A percentile compares a stretch with the other conserved stretches of the same genome.
Conservation (phyloP, 1,140 invertebrate genomes). For the Solenopsis fugax region DNA sequence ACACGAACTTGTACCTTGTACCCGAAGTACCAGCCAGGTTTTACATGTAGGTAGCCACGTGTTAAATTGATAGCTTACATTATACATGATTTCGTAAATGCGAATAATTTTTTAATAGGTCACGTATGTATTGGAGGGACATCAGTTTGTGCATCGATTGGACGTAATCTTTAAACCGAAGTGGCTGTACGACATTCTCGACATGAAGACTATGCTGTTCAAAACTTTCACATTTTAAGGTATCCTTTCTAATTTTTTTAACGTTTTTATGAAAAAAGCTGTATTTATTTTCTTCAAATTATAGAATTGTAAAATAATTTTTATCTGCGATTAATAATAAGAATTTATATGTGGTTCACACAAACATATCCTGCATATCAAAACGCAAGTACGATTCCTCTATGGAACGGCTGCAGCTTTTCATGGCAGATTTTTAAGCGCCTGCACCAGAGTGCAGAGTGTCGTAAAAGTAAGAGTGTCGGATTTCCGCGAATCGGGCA, state of each 20-base stretch:
- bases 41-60: not conserved
- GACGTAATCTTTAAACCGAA: conserved; percentile 73
- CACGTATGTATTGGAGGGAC: conserved; percentile 76
- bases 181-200: conserved; percentile 77
- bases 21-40: not conserved
- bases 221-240: conserved; percentile 68
- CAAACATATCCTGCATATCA: not conserved
- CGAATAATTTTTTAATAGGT: conserved; percentile 63
- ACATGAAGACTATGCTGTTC: conserved; percentile 76
- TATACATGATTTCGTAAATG: not conserved
- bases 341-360: not conserved
- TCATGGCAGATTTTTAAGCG: conserved; percentile 55
- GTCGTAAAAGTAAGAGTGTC: conserved; percentile 78
- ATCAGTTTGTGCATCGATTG: conserved; percentile 70
- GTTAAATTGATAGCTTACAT: not conserved
- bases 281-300: not conserved
- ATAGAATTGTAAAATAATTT: not conserved
- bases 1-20: not conserved
- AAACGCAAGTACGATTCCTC: not conserved
- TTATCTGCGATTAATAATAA: conserved; percentile 14
- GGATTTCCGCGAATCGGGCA: conserved; percentile 69
- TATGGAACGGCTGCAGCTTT: conserved; percentile 44
- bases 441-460: conserved; percentile 55
- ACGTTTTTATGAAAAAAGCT: not conserved
- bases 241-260: not conserved